Evolutionary conservation across 2,888 invertebrate genomes (phyloP).

Genomic region (Sesamia inferens): DNA sequence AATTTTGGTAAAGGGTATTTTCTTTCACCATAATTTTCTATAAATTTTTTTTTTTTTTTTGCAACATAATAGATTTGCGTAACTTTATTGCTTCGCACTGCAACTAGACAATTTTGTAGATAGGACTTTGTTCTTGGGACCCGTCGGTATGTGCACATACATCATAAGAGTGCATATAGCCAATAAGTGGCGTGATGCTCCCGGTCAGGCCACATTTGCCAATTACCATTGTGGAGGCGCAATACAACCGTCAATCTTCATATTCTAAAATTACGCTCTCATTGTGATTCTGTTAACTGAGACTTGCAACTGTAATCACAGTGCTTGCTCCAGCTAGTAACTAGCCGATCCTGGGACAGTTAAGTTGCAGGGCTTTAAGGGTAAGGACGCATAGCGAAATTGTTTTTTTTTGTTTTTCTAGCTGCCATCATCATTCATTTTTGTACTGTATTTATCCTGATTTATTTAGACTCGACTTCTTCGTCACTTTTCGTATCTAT

Average conservation of each 20-base stretch:
- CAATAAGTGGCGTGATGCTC: conserved; percentile 3
- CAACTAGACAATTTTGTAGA: too few relatives aligned
- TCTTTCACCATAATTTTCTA: too few relatives aligned
- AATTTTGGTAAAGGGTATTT: too few relatives aligned
- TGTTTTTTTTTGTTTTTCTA: not conserved
- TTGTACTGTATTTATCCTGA: not conserved
- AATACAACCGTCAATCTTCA: conserved; percentile 42
- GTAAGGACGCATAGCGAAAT: conserved; percentile 18
- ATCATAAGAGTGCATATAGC: conserved; percentile 11
- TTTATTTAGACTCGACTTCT: not conserved
- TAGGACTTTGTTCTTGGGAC: too few relatives aligned
- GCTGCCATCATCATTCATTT: not conserved
- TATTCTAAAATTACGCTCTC: conserved; percentile 30
- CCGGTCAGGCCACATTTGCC: conserved; percentile 2
- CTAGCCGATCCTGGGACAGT: conserved; percentile 6
- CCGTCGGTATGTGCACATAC: conserved; percentile 12
- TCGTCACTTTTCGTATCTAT: not conserved
- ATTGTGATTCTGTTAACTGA: conserved; percentile 26
- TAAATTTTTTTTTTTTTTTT: too few relatives aligned
- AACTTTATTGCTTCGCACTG: too few relatives aligned
- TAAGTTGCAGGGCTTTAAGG: conserved; percentile 2
- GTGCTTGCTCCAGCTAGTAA: conserved; percentile 11
- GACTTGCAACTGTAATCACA: conserved; percentile 4
- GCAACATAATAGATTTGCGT: too few relatives aligned
- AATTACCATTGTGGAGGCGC: conserved; percentile 29